Base-by-base conservation (phyloP, 2,888 invertebrate genomes). In the Crematogaster levior region DNA sequence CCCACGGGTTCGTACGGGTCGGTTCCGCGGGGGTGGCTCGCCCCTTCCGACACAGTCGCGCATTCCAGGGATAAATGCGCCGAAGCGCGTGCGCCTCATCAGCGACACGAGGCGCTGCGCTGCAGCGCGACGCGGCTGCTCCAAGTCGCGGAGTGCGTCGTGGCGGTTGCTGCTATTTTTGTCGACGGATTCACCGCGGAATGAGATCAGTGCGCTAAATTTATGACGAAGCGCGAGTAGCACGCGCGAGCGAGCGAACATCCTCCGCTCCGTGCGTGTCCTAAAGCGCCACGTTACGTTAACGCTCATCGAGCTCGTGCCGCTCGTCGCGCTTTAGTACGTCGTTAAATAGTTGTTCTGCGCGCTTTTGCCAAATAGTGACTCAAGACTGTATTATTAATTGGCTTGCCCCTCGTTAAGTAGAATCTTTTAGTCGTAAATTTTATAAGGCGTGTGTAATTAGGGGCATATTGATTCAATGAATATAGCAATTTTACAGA, bases 151-250 rank as follows among this genome's bases (percentile, higher is more conserved):
- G 68, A 83, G 83, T 80, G 63, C 80, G 63, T 79, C 60, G 83
- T 84, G 51, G 46, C 48, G 51, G 81, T 46, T 84, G 60, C 12
- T 60, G 86, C 90, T 92, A 92, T 92, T 92, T 91, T 90, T 88
- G 92, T 87, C 90, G 70, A 84, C 86, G 89, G 90, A 92, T 92
- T 92, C 92, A 90, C 88, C 89, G 85, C 86, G 90, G 91, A 92
- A 92, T 92, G 92, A 92, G 91, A 92, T 92, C 92, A 92, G 92
- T 90, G 90, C 89, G 90, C 92, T 92, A 92, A 92, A 91, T 92
- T 92, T 92, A 92, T 90, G 86, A 82, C 77, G 63, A 74, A 24
- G 82, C 60, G 72, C 34, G 40, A 58, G 72, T 18, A 72, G 58
- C 51, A 40, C 66, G 66, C 37, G 61, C 61, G 34, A 56, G 40